Percentiles rank a stretch among this genome's conserved stretches.
These are phyloP conservation scores for Myathropa florea DNA, from an alignment of 2,888 invertebrate species.

Conservation along the genomic window DNA sequence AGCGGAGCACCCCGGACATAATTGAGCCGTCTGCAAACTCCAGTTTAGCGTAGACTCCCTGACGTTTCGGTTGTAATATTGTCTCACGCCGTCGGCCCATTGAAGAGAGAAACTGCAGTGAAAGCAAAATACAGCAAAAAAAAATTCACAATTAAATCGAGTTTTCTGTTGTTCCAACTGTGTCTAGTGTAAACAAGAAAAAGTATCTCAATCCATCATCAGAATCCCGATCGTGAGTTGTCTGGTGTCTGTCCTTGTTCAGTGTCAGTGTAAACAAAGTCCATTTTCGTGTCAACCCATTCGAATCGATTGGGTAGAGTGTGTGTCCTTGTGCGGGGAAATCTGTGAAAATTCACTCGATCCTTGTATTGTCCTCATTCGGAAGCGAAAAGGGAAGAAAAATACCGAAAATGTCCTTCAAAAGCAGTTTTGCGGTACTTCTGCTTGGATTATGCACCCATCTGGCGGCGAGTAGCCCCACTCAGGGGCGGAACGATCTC, in stretches of 20 bases:
- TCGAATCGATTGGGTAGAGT: slow-evolving; percentile 54
- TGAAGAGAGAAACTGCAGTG: slow-evolving; percentile 57
- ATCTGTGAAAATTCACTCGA: slow-evolving; percentile 36
- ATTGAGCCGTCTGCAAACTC: slow-evolving; percentile 74
- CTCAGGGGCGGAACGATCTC: slow-evolving; percentile 56
- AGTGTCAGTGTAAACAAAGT: slow-evolving; percentile 62
- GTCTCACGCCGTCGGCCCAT: slow-evolving; percentile 50
- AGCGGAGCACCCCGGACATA: slow-evolving; percentile 66
- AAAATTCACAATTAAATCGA: slow-evolving; percentile 37
- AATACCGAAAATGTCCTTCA: slow-evolving; percentile 49
- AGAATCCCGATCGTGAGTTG: slow-evolving; percentile 12
- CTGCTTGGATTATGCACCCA: slow-evolving; percentile 69
- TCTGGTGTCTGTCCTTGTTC: slow-evolving; percentile 8
- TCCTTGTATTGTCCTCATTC: background rate
- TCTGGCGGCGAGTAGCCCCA: slow-evolving; percentile 65
- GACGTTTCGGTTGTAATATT: slow-evolving; percentile 75
- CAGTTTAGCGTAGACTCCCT: slow-evolving; percentile 77
- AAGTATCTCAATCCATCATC: slow-evolving; percentile 6
- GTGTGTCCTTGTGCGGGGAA: slow-evolving; percentile 12
- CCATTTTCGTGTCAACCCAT: background rate
- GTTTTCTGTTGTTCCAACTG: slow-evolving; percentile 28
- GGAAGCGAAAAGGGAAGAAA: background rate
- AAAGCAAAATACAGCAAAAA: slow-evolving; percentile 28
- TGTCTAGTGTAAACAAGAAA: slow-evolving; percentile 56
- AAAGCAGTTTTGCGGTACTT: slow-evolving; percentile 65